Conservation (phyloP, 92 coral and sea anemone genomes). For the Parazoanthus swiftii region DNA sequence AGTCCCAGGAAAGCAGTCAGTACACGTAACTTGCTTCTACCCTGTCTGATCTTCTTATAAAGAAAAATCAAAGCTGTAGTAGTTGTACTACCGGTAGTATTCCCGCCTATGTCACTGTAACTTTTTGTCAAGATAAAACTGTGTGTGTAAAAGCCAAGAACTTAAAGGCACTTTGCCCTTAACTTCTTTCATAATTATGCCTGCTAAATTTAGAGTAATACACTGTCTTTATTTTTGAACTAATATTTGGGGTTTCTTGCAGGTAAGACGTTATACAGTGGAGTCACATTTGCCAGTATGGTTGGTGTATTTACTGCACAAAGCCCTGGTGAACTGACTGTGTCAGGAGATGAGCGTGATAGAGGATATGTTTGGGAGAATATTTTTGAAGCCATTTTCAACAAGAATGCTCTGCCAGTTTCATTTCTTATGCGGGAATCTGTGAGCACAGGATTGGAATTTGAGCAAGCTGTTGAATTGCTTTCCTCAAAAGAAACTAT, state of each 20-base stretch:
- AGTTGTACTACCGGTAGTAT: too few relatives aligned
- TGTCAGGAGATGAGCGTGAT: slow-evolving; percentile 83
- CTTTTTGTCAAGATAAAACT: too few relatives aligned
- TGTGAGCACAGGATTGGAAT: slow-evolving; percentile 65
- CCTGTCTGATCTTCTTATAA: too few relatives aligned
- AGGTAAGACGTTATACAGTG: slow-evolving; percentile 86
- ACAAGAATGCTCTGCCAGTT: slow-evolving; percentile 72
- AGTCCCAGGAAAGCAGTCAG: too few relatives aligned
- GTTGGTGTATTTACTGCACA: slow-evolving; percentile 89
- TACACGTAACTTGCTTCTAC: too few relatives aligned
- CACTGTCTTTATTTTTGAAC: too few relatives aligned
- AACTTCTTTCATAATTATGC: too few relatives aligned
- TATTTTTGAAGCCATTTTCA: slow-evolving; percentile 72
- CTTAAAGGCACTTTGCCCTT: too few relatives aligned
- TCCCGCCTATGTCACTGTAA: too few relatives aligned
- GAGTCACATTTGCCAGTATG: slow-evolving; percentile 80
- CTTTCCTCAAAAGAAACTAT: slow-evolving; percentile 58
- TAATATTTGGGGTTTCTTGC: not conserved
- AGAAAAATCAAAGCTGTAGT: too few relatives aligned
- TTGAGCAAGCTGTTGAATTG: slow-evolving; percentile 54
- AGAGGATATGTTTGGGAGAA: slow-evolving; percentile 77
- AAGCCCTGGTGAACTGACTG: slow-evolving; percentile 67
- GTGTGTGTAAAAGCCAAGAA: too few relatives aligned
- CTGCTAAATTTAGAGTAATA: too few relatives aligned
- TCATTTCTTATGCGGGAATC: slow-evolving; percentile 66